phyloP scores from a whole-genome alignment of 2,888 invertebrate genomes.

The Ptychoptera contaminata region DNA sequence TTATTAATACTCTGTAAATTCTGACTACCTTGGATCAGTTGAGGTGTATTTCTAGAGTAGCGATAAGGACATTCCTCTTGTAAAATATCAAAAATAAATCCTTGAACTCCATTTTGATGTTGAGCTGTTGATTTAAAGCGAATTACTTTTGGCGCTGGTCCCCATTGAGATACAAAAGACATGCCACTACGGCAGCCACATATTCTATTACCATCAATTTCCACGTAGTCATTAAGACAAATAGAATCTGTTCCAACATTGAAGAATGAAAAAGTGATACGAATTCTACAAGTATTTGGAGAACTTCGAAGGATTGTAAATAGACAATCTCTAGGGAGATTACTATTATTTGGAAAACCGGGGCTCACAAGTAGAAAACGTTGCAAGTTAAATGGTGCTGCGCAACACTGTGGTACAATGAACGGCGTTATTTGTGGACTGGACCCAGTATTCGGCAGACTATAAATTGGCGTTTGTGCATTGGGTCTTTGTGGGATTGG shows the following conservation, averaged over 20 bases:
- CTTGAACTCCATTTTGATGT: constrained; percentile 26
- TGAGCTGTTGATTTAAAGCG: constrained; percentile 31
- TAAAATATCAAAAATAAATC: constrained; percentile 38
- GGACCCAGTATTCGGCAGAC: not conserved
- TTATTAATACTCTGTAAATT: not conserved
- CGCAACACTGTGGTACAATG: constrained; percentile 26
- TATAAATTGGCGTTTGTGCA: not conserved
- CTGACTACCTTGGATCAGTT: not conserved
- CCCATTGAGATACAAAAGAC: constrained; percentile 20
- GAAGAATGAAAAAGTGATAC: constrained; percentile 38
- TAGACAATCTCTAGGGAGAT: constrained; percentile 31
- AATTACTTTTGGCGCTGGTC: constrained; percentile 29
- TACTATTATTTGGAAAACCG: constrained; percentile 35
- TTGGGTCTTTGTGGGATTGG: not conserved
- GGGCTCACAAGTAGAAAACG: constrained; percentile 38
- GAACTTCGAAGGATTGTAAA: constrained; percentile 34
- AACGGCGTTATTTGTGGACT: not conserved
- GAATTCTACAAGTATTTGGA: constrained; percentile 33
- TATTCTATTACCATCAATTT: constrained; percentile 38
- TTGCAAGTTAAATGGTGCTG: constrained; percentile 27
- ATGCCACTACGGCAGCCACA: constrained; percentile 38
- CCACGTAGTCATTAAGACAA: constrained; percentile 35
- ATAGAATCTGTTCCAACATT: constrained; percentile 29
- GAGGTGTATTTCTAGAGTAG: constrained; percentile 13
- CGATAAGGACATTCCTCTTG: constrained; percentile 37